These are phyloP conservation scores for Maylandia zebra DNA, from an alignment of 2,113 vertebrate genomes.

Conservation along the genomic window DNA sequence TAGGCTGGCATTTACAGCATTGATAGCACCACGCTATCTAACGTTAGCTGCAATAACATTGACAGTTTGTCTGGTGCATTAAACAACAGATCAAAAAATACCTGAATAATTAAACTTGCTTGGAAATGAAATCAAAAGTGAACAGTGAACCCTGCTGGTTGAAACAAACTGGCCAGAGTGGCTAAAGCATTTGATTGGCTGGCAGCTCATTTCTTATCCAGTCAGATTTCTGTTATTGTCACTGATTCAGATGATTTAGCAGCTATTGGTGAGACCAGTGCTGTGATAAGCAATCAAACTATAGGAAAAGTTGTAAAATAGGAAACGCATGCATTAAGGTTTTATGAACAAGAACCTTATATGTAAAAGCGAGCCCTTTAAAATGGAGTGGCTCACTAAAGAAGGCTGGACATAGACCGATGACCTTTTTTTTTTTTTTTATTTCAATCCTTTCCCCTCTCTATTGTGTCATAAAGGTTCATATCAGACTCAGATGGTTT, in stretches of 20 bases:
- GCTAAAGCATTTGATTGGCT: neutral
- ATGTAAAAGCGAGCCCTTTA: neutral
- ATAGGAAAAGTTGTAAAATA: neutral
- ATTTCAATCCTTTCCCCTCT: neutral
- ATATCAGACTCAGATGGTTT: slow-evolving; percentile 12
- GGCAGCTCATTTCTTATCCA: neutral
- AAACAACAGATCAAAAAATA: neutral
- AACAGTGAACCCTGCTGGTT: neutral
- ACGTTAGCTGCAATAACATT: neutral
- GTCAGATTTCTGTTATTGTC: neutral
- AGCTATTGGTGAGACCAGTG: neutral
- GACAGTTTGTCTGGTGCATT: fast-evolving
- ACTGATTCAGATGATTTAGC: neutral
- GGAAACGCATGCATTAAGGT: neutral
- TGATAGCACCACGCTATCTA: fast-evolving
- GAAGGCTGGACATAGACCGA: neutral
- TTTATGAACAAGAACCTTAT: neutral
- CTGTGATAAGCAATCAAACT: neutral
- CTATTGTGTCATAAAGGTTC: neutral
- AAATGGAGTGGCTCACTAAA: neutral
- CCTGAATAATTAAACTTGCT: neutral
- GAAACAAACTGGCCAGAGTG: neutral
- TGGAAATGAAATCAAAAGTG: neutral
- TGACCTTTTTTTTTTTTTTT: neutral
- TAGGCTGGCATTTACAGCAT: neutral